Evolutionary conservation across 2,888 invertebrate genomes (phyloP).

Genomic region (Trissoscelio sp.): DNA sequence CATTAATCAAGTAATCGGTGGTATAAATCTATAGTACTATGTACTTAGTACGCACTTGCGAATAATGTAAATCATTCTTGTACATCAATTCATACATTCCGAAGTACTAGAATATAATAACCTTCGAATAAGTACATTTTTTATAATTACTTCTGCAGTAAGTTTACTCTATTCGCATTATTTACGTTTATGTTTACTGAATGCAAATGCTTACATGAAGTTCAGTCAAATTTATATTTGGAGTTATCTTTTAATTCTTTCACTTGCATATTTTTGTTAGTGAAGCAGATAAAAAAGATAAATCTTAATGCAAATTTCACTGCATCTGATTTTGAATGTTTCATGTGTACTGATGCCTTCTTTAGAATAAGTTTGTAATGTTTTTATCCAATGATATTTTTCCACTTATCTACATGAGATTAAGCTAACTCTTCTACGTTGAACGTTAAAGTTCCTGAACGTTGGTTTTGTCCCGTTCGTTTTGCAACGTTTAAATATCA

Average conservation of each 20-base stretch:
- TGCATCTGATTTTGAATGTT: constrained; percentile 4
- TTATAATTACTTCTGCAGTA: constrained; percentile 18
- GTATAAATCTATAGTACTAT: constrained; percentile 25
- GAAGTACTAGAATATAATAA: constrained; percentile 44
- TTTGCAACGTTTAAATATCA: constrained; percentile 45
- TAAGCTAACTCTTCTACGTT: constrained; percentile 12
- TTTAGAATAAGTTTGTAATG: constrained; percentile 21
- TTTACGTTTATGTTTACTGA: background rate
- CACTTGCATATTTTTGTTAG: background rate
- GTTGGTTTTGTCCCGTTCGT: constrained; percentile 18
- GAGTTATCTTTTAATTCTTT: background rate
- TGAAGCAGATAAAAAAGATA: too few species aligned
- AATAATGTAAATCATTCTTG: constrained; percentile 58
- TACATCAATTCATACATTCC: constrained; percentile 60
- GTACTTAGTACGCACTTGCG: constrained; percentile 54
- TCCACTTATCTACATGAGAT: constrained; percentile 39
- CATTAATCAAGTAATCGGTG: constrained; percentile 30
- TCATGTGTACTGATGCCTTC: background rate
- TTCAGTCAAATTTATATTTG: background rate
- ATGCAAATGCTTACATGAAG: constrained; percentile 5
- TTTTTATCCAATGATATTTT: constrained; percentile 49
- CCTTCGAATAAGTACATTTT: constrained; percentile 18
- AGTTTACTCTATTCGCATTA: background rate
- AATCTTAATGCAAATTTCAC: background rate
- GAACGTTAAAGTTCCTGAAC: constrained; percentile 34